Base-by-base conservation (phyloP, 1,140 invertebrate genomes). In the Carposina sasakii region DNA sequence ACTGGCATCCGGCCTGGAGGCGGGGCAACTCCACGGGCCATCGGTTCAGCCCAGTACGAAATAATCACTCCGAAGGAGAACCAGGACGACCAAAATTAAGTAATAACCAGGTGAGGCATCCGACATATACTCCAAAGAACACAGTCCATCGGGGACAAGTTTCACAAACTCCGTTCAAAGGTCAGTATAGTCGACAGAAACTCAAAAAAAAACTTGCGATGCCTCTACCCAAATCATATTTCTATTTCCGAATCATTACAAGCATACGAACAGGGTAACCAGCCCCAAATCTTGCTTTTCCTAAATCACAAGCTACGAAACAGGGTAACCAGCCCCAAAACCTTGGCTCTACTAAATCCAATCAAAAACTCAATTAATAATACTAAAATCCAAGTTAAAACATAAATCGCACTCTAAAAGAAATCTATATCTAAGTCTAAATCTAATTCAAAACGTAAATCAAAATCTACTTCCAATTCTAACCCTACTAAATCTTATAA, bases 111-210 rank as follows among this genome's bases (percentile, higher is more conserved):
- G 12, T 8, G 15, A 36, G 33, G 9, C 2, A 36, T 3, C 9
- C 16, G 2, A 17, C 13, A 9, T 19, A 16, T 19, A 19, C 12
- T 8, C n/a, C n/a, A n/a, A 16, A 16, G 19, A 36, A 31, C 17
- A 19, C 48, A 42, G 37, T 49, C 48, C 19, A 49, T 49, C 48
- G 48, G 37, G 17, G 48, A 49, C 48, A 41, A 13, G 15, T 17
- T 23, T 30, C n/a, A 13, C n/a, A n/a, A n/a, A n/a, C n/a, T n/a
- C n/a, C n/a, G n/a, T n/a, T n/a, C n/a, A n/a, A n/a, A n/a, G n/a
- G n/a, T n/a, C n/a, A n/a, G n/a, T n/a, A n/a, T n/a, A n/a, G n/a
- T n/a, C n/a, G n/a, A n/a, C n/a, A n/a, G n/a, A n/a, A n/a, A n/a
- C n/a, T n/a, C n/a, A n/a, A n/a, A n/a, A n/a, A n/a, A n/a, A n/a